These are phyloP conservation scores for Psix sp. DNA, from an alignment of 1,140 invertebrate genomes.

Conservation along the genomic window DNA sequence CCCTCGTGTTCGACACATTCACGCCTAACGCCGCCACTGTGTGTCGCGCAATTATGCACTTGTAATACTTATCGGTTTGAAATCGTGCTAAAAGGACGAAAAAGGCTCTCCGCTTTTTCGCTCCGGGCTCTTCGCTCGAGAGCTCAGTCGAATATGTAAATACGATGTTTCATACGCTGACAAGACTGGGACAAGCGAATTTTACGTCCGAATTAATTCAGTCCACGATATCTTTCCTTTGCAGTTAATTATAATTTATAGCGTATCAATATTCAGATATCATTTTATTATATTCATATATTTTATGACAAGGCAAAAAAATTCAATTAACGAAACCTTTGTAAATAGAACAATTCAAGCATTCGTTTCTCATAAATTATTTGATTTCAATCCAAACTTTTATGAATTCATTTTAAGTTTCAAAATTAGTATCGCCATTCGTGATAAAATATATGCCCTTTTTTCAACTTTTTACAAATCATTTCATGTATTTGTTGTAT, in stretches of 20 bases:
- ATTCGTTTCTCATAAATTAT: no score
- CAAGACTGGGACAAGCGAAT: background rate
- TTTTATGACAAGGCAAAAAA: no score
- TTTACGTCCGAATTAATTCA: slow-evolving; percentile 6
- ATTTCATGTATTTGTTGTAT: no score
- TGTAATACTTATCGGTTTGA: slow-evolving; percentile 31
- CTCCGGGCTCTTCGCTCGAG: slow-evolving; percentile 7
- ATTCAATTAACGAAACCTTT: no score
- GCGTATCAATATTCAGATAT: no score
- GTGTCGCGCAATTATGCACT: slow-evolving; percentile 30
- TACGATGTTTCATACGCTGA: slow-evolving; percentile 15
- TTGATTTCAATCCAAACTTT: no score
- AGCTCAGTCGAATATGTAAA: slow-evolving; percentile 15
- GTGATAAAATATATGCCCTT: no score
- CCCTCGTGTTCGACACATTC: background rate
- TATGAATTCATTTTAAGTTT: no score
- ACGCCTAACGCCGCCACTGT: slow-evolving; percentile 7
- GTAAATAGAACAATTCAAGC: no score
- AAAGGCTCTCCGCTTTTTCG: slow-evolving; percentile 5
- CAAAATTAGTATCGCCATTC: no score
- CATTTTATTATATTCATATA: no score
- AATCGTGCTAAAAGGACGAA: slow-evolving; percentile 13
- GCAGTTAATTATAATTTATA: background rate
- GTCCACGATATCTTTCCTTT: background rate
- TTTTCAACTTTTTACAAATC: no score